Percentiles rank a stretch among this genome's conserved stretches.
Conservation (phyloP, 2,888 invertebrate species). For the Artemia sinica region DNA sequence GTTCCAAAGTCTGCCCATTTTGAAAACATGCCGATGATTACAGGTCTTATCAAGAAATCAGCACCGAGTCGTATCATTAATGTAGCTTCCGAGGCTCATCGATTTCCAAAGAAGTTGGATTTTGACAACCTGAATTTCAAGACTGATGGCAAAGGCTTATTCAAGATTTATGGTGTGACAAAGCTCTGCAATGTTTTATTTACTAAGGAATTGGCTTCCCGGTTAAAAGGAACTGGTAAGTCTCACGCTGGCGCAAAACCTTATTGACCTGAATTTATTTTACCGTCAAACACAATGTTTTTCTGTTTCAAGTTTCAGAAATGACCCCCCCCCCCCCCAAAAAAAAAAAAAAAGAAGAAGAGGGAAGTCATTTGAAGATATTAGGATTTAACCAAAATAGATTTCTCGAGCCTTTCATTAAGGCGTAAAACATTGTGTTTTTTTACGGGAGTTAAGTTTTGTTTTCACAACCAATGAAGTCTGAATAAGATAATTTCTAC, state of each 20-base stretch:
- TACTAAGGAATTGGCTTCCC: slow-evolving; percentile 53
- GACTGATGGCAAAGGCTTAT: slow-evolving; percentile 30
- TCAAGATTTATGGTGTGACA: slow-evolving; percentile 18
- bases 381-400: too few species aligned
- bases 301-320: too few species aligned
- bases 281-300: too few species aligned
- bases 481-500: too few species aligned
- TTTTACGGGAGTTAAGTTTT: too few species aligned
- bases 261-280: background rate
- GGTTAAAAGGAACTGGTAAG: slow-evolving; percentile 47
- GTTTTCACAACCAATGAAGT: too few species aligned
- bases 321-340: too few species aligned
- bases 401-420: too few species aligned
- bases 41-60: slow-evolving; percentile 54
- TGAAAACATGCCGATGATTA: slow-evolving; percentile 25
- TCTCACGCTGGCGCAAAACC: background rate
- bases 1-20: background rate
- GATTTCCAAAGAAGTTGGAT: slow-evolving; percentile 46
- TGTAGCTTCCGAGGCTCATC: slow-evolving; percentile 63
- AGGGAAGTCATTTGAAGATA: too few species aligned
- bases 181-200: slow-evolving; percentile 71
- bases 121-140: slow-evolving; percentile 58
- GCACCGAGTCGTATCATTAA: slow-evolving; percentile 57
- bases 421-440: too few species aligned
- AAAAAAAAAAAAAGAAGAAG: too few species aligned